phyloP scores from a whole-genome alignment of 2,113 vertebrate species.

The Pachypanchax playfairii region DNA sequence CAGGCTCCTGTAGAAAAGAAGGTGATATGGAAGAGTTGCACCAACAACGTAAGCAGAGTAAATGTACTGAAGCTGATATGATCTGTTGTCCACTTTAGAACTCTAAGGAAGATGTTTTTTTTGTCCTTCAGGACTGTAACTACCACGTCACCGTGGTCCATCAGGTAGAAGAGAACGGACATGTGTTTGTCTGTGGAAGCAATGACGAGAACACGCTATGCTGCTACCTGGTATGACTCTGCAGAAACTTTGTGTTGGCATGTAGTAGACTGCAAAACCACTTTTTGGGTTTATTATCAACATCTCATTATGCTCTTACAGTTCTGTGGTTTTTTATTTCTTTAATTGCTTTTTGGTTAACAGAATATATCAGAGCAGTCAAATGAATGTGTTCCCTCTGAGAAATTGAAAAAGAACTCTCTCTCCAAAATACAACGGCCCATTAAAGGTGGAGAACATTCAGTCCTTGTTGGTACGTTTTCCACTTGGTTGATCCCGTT shows the following conservation, averaged over 20 bases:
- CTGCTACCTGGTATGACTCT: constrained; percentile 59
- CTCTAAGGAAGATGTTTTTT: background rate
- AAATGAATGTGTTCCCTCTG: background rate
- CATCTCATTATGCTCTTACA: background rate
- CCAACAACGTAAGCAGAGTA: background rate
- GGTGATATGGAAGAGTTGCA: constrained; percentile 25
- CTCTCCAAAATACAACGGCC: fast-evolving
- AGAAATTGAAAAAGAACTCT: fast-evolving
- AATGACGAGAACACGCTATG: background rate
- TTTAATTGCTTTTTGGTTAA: background rate
- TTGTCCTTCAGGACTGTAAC: constrained; percentile 37
- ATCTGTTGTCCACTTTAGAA: background rate
- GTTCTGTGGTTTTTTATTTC: background rate
- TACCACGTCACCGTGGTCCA: constrained; percentile 55
- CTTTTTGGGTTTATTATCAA: background rate
- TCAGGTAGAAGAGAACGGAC: background rate
- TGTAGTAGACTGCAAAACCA: background rate
- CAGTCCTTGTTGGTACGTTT: constrained; percentile 62
- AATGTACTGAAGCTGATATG: background rate
- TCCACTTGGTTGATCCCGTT: background rate
- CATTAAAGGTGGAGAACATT: constrained; percentile 32
- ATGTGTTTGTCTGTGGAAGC: constrained; percentile 57
- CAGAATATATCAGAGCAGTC: constrained; percentile 15
- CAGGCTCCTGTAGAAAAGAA: constrained; percentile 15
- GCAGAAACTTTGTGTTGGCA: background rate